Conservation (phyloP, 2,113 vertebrate species). For the Psittacula cyanocephala region DNA sequence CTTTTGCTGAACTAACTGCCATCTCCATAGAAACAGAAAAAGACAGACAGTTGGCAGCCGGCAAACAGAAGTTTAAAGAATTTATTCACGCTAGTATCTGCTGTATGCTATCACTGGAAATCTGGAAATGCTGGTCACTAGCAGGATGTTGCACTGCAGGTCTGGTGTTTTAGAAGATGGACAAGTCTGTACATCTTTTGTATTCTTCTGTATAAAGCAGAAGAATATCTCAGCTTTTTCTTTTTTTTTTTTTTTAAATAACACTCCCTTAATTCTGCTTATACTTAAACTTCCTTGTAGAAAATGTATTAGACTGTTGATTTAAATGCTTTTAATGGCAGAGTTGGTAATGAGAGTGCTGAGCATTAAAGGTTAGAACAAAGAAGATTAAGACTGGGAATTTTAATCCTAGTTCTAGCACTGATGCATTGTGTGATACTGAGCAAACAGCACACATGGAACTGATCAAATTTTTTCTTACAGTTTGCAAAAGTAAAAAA, state of each 20-base stretch:
- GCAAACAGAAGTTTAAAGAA: constrained; percentile 61
- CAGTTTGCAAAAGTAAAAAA: neutral
- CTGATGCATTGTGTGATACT: neutral
- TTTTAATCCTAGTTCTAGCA: neutral
- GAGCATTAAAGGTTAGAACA: neutral
- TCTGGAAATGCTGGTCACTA: neutral
- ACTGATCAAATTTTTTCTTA: neutral
- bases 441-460: neutral
- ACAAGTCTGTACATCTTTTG: neutral
- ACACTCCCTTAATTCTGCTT: neutral
- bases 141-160: neutral
- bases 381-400: neutral
- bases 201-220: neutral
- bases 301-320: neutral
- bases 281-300: neutral
- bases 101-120: neutral
- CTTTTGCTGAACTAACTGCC: constrained; percentile 49
- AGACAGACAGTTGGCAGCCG: constrained; percentile 62
- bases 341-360: neutral
- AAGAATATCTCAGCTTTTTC: neutral
- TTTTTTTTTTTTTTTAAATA: neutral
- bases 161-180: neutral
- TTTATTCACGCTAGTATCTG: constrained; percentile 54
- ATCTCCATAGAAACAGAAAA: constrained; percentile 71
- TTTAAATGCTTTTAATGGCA: constrained; percentile 23